Conservation (phyloP, 30 jellyfish, hydroid and myxozoan species). For the Aurelia coerulea region DNA sequence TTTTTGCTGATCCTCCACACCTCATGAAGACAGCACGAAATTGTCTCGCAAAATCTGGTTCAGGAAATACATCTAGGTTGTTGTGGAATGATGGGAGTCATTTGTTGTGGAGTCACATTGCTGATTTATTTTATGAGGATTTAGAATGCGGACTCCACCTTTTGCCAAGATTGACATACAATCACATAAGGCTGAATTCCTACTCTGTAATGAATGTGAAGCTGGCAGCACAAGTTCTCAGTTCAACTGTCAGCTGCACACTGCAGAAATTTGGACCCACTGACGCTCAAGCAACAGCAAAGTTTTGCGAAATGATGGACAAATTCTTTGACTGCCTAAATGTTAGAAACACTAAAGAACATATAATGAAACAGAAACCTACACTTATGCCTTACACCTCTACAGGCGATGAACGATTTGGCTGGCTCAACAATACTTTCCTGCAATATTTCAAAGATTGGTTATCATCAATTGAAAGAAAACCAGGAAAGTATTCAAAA, state of each 20-base stretch:
- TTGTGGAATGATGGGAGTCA: conserved; percentile 46
- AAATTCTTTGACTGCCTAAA: neutral
- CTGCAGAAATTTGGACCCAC: conserved; percentile 32
- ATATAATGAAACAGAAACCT: conserved; percentile 14
- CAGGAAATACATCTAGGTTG: conserved; percentile 10
- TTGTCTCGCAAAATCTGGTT: conserved; percentile 43
- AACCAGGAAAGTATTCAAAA: conserved; percentile 33
- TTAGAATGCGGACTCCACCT: conserved; percentile 30
- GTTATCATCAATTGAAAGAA: conserved; percentile 22
- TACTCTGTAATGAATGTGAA: conserved; percentile 52
- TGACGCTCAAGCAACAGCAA: conserved; percentile 28
- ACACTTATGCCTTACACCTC: conserved; percentile 25
- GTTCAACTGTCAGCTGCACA: conserved; percentile 26
- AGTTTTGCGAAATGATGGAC: conserved; percentile 34
- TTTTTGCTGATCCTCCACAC: conserved; percentile 55
- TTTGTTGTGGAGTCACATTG: conserved; percentile 42
- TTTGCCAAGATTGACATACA: conserved; percentile 28
- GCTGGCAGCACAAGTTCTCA: conserved; percentile 38
- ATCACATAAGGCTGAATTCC: conserved; percentile 30
- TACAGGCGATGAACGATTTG: conserved; percentile 35
- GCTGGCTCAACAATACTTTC: conserved; percentile 37
- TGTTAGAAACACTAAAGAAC: neutral
- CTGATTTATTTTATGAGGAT: conserved; percentile 22
- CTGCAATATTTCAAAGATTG: conserved; percentile 17
- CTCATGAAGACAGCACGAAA: conserved; percentile 47